Evolutionary conservation across 2,113 vertebrate genomes (phyloP).

Genomic region (Phodopus roborovskii): DNA sequence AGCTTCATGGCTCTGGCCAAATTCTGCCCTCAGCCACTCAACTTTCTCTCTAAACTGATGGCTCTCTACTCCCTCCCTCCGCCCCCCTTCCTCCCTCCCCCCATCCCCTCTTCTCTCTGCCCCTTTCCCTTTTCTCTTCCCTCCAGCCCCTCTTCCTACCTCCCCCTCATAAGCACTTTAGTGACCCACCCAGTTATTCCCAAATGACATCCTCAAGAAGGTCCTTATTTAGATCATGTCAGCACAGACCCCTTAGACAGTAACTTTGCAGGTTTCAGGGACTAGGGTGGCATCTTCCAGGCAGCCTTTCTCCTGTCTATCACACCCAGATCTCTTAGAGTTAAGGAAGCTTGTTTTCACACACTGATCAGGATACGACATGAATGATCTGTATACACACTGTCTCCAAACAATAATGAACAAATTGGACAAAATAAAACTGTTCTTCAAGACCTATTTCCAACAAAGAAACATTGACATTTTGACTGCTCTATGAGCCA

Average conservation of each 20-base stretch:
- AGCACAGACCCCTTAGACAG: not conserved
- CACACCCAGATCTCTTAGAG: not conserved
- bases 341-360: not conserved
- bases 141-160: not conserved
- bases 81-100: not conserved
- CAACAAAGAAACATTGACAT: not conserved
- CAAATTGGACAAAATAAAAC: not conserved
- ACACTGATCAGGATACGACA: not conserved
- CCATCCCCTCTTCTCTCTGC: fast-evolving
- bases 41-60: not conserved
- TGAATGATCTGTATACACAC: not conserved
- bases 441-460: constrained; percentile 35
- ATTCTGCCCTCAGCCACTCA: not conserved
- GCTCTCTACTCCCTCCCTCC: not conserved
- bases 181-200: not conserved
- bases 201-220: constrained; percentile 17
- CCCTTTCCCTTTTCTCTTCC: not conserved
- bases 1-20: not conserved
- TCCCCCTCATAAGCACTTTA: not conserved
- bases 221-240: constrained; percentile 9
- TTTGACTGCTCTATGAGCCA: not conserved
- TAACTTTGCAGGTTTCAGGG: not conserved
- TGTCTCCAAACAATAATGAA: constrained; percentile 25
- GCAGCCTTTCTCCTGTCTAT: not conserved
- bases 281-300: not conserved